These are phyloP conservation scores for Dusona sp. DNA, from an alignment of 2,888 invertebrate species.

Conservation along the genomic window DNA sequence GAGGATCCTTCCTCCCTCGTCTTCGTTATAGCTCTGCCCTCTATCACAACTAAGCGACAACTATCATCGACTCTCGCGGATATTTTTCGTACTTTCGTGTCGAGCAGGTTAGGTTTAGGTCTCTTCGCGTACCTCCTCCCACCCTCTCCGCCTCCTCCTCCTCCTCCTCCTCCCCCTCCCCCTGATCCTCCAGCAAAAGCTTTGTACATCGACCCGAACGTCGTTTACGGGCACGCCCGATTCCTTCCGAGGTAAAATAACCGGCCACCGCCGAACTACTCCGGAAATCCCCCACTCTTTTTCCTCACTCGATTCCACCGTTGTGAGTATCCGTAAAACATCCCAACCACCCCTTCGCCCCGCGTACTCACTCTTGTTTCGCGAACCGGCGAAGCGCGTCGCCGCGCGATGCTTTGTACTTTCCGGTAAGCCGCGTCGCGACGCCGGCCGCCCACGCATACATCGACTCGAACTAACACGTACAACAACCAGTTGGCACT, in stretches of 20 bases:
- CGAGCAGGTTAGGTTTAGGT: conserved; percentile 21
- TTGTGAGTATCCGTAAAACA: not conserved
- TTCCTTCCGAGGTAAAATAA: conserved; percentile 52
- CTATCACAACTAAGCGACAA: conserved; percentile 41
- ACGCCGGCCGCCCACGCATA: conserved; percentile 56
- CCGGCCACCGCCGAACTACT: conserved; percentile 66
- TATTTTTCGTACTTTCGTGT: conserved; percentile 40
- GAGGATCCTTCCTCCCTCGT: conserved; percentile 65
- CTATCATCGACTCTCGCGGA: conserved; percentile 44
- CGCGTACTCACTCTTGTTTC: conserved; percentile 28
- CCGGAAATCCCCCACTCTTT: conserved; percentile 59
- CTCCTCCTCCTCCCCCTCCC: not conserved
- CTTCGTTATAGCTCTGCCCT: conserved; percentile 64
- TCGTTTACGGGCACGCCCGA: conserved; percentile 66
- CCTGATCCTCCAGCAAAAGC: not conserved
- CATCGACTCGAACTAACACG: not conserved
- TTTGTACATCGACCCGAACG: conserved; percentile 68
- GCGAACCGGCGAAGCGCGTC: conserved; percentile 73
- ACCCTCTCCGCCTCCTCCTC: not conserved
- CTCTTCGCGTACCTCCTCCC: not conserved
- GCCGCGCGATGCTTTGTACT: conserved; percentile 75
- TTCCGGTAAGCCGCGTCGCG: conserved; percentile 71
- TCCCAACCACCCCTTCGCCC: not conserved
- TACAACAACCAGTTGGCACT: not conserved
- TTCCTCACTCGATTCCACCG: not conserved